A percentile compares a stretch with the other conserved stretches of the same genome.
Conservation (phyloP, 2,113 vertebrate genomes). For the Heterochromis multidens region DNA sequence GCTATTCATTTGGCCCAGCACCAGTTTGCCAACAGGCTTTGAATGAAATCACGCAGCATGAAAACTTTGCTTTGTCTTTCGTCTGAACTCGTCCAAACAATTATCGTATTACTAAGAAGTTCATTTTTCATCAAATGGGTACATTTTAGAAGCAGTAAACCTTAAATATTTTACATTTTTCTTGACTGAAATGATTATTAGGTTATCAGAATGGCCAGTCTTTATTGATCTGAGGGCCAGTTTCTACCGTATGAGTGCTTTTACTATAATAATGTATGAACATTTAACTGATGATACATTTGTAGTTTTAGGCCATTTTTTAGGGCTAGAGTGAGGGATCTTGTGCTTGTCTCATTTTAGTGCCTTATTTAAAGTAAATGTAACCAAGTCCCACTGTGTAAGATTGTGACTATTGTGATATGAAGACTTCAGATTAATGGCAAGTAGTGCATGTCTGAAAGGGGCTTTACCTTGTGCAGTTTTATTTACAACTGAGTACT, state of each 20-base stretch:
- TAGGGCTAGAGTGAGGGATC: too few species aligned
- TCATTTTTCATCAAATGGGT: accelerated
- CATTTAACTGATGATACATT: background rate
- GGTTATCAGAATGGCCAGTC: too few species aligned
- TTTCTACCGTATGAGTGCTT: background rate
- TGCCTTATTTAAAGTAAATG: background rate
- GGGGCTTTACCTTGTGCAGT: background rate
- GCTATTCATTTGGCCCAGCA: too few species aligned
- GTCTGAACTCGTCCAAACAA: too few species aligned
- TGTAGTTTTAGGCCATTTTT: background rate
- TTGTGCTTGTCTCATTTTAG: background rate
- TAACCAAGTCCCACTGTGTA: too few species aligned
- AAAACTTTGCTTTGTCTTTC: too few species aligned
- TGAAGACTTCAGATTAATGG: too few species aligned
- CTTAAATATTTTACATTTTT: background rate
- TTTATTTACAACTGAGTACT: background rate
- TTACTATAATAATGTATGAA: background rate
- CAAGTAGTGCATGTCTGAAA: background rate
- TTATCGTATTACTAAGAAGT: too few species aligned
- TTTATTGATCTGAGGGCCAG: background rate
- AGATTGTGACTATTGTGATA: too few species aligned
- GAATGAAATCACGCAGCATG: too few species aligned
- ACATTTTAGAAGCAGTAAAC: background rate
- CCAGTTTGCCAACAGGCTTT: too few species aligned
- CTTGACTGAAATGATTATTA: accelerated